Evolutionary conservation across 2,113 vertebrate genomes (phyloP).

Genomic region (Sinosuthora webbiana): DNA sequence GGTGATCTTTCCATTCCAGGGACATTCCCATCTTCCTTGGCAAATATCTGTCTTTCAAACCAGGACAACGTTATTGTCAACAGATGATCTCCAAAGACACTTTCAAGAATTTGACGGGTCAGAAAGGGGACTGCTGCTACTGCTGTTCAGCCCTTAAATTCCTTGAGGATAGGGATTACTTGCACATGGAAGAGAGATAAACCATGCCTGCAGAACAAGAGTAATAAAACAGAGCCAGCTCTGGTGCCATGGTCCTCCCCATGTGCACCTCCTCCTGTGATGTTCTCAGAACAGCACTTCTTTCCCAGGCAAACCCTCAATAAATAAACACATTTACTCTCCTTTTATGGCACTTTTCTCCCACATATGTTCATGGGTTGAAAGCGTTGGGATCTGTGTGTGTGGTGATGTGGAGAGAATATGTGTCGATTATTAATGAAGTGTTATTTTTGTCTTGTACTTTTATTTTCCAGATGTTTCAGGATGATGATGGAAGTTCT

Average conservation of each 20-base stretch:
- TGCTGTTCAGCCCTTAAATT: not conserved
- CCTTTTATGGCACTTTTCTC: not conserved
- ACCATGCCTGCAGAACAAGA: not conserved
- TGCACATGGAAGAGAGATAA: not conserved
- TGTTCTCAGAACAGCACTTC: not conserved
- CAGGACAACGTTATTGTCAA: not conserved
- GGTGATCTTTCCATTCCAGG: too few species aligned
- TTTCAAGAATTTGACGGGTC: not conserved
- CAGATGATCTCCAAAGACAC: not conserved
- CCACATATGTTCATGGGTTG: not conserved
- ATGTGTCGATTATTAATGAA: not conserved
- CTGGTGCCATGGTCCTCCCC: not conserved
- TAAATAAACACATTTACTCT: not conserved
- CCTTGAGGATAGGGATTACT: not conserved
- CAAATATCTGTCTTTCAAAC: not conserved
- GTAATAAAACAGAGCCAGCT: not conserved
- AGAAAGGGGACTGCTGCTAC: not conserved
- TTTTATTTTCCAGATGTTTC: slow-evolving; percentile 29
- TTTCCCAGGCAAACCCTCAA: not conserved
- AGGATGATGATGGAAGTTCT: not conserved
- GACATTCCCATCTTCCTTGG: too few species aligned
- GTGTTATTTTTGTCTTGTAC: not conserved
- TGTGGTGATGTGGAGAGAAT: not conserved
- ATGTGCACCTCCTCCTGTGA: not conserved
- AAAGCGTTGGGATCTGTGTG: not conserved